Evolutionary conservation across 30 jellyfish, hydroid and myxozoan genomes (phyloP).

Genomic region (Pelagia noctiluca): DNA sequence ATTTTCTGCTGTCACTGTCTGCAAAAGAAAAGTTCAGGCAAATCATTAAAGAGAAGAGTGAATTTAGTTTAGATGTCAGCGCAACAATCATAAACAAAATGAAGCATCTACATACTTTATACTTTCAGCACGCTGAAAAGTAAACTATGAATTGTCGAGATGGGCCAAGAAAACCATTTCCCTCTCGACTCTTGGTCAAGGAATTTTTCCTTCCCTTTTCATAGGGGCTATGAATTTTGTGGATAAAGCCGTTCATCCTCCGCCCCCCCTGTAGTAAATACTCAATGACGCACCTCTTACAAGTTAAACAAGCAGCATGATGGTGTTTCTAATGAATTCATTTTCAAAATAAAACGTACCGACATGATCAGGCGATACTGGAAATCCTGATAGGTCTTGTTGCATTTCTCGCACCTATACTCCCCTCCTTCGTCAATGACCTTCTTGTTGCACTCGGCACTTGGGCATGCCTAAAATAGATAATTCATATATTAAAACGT

Average conservation of each 20-base stretch:
- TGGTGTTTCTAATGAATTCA: neutral
- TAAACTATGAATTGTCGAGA: too few species aligned
- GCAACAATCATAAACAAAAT: too few species aligned
- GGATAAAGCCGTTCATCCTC: neutral
- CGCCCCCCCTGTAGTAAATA: neutral
- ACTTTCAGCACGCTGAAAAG: too few species aligned
- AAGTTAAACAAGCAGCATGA: neutral
- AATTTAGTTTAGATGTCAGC: too few species aligned
- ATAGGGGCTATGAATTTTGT: neutral
- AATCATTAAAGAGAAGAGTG: too few species aligned
- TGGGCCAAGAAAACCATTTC: too few species aligned
- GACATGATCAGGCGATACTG: conserved; percentile 83
- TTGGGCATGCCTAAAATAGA: conserved; percentile 97
- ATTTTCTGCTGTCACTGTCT: too few species aligned
- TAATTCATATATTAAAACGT: too few species aligned
- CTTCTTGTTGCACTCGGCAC: conserved; percentile 97
- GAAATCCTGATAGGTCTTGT: conserved; percentile 86
- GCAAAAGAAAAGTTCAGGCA: too few species aligned
- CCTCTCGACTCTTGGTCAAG: neutral
- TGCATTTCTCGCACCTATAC: conserved; percentile 98
- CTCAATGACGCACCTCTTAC: neutral
- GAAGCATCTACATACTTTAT: too few species aligned
- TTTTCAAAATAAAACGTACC: conserved; percentile 45
- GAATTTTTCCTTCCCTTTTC: neutral
- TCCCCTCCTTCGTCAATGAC: conserved; percentile 94